Percentiles rank a stretch among this genome's conserved stretches.
Evolutionary conservation across 64 coral and sea anemone genomes (phyloP).

Genomic region (Montipora cactus): DNA sequence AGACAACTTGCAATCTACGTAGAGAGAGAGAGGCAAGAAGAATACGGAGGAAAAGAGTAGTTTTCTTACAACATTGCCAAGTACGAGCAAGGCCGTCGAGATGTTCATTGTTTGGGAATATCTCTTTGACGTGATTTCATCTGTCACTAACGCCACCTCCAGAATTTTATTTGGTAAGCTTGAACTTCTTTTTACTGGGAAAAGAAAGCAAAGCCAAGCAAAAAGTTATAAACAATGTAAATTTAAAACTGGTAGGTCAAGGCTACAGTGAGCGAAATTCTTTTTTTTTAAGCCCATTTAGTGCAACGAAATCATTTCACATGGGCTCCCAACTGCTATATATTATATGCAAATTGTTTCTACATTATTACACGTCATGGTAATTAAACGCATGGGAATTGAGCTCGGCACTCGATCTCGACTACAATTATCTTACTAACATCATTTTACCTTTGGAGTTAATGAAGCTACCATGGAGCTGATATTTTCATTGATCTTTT

Average conservation of each 20-base stretch:
- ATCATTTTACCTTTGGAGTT: neutral
- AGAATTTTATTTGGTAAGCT: neutral
- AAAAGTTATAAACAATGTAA: neutral
- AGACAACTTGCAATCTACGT: neutral
- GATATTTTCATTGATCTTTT: neutral
- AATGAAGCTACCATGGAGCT: neutral
- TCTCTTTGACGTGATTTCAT: neutral
- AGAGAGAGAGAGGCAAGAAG: neutral
- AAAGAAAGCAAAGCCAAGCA: neutral
- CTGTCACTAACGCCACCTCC: slow-evolving; percentile 8
- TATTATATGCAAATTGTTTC: too few species aligned
- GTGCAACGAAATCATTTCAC: too few species aligned
- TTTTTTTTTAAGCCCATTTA: too few species aligned
- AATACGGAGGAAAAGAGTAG: neutral
- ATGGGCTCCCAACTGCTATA: too few species aligned
- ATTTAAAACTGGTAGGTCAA: neutral
- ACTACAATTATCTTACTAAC: too few species aligned
- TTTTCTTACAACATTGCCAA: slow-evolving; percentile 23
- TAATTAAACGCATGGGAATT: too few species aligned
- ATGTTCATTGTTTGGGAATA: slow-evolving; percentile 8
- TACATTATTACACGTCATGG: too few species aligned
- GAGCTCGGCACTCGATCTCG: too few species aligned
- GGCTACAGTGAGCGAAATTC: too few species aligned
- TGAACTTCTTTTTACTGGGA: neutral
- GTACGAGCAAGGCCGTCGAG: neutral